Percentiles rank a stretch among this genome's conserved stretches.
These are phyloP conservation scores for Dinothrombium tinctorium DNA, from an alignment of 1,140 invertebrate genomes.

Conservation along the genomic window DNA sequence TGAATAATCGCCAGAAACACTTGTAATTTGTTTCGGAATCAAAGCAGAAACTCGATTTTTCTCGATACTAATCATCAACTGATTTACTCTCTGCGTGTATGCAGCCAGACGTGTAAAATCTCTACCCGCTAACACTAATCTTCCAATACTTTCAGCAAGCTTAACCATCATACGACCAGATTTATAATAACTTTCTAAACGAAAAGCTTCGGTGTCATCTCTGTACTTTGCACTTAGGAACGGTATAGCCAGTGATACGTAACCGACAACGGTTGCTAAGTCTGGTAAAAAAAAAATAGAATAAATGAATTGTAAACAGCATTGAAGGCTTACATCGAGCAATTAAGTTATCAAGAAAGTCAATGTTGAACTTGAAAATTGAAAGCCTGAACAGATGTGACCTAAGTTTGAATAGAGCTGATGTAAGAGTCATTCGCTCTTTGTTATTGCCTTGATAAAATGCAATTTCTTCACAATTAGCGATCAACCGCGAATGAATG, in stretches of 20 bases:
- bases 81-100: constrained; percentile 61
- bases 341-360: constrained; percentile 80
- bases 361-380: constrained; percentile 70
- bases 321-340: constrained; percentile 92
- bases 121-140: constrained; percentile 70
- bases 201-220: neutral
- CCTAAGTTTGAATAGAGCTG: constrained; percentile 3
- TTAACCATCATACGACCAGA: constrained; percentile 90
- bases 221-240: constrained; percentile 38
- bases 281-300: constrained; percentile 48
- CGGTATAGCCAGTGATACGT: constrained; percentile 76
- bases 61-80: constrained; percentile 58
- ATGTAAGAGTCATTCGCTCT: constrained; percentile 8
- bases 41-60: constrained; percentile 25
- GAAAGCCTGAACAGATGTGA: neutral
- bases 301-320: constrained; percentile 16
- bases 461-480: constrained; percentile 87
- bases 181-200: constrained; percentile 62
- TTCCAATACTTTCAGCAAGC: constrained; percentile 83
- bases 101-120: constrained; percentile 82
- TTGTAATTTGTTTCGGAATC: no score
- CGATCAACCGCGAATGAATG: constrained; percentile 83
- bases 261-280: constrained; percentile 78
- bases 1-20: neutral
- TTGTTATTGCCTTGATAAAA: constrained; percentile 32